Conservation (phyloP, 2,113 vertebrate species). For the Muscicapa adusta region DNA sequence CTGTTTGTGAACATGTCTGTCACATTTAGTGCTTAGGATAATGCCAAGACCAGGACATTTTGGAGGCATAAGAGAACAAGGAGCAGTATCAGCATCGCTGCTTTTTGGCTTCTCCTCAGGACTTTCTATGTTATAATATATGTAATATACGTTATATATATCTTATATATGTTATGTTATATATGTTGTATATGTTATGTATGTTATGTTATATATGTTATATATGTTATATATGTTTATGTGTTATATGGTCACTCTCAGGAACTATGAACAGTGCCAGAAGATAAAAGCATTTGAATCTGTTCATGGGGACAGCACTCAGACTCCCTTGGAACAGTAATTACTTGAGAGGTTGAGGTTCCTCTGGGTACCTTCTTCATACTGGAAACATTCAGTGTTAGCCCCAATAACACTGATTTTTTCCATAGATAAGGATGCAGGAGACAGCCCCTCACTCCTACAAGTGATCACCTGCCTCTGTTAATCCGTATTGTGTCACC, state of each 20-base stretch:
- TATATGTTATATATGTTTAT: no score
- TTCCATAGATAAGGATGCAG: neutral
- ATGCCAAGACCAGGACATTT: neutral
- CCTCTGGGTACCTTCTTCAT: neutral
- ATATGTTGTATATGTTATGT: no score
- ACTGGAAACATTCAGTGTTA: neutral
- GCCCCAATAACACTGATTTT: neutral
- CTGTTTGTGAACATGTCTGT: neutral
- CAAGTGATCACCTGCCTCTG: neutral
- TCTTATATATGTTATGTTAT: no score
- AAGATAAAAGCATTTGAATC: neutral
- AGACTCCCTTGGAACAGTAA: neutral
- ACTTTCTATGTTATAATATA: neutral
- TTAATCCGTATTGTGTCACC: neutral
- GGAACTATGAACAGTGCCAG: neutral
- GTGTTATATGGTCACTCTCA: neutral
- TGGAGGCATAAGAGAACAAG: neutral
- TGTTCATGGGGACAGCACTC: neutral
- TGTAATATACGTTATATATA: no score
- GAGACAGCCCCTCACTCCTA: neutral
- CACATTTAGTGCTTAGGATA: neutral
- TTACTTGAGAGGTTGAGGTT: neutral
- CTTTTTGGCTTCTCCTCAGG: neutral
- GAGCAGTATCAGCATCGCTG: neutral
- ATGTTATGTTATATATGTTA: no score